These are phyloP conservation scores for Sinella curviseta DNA, from an alignment of 1,140 invertebrate species.

Conservation along the genomic window DNA sequence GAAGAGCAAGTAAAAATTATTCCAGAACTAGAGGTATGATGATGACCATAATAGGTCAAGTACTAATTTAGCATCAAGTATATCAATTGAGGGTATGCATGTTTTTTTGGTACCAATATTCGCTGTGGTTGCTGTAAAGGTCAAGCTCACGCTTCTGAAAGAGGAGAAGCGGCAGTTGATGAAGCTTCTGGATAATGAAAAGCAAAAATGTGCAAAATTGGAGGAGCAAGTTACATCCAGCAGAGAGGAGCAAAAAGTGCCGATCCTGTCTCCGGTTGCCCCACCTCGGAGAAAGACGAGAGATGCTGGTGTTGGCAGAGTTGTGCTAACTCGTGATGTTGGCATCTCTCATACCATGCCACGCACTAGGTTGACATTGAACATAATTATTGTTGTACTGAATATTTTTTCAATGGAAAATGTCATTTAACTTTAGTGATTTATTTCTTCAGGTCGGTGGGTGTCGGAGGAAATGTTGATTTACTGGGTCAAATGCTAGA, in stretches of 20 bases:
- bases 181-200: slow-evolving; percentile 48
- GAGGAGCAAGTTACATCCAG: slow-evolving; percentile 18
- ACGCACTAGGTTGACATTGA: slow-evolving; percentile 49
- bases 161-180: slow-evolving; percentile 70
- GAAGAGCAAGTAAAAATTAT: slow-evolving; percentile 82
- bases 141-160: slow-evolving; percentile 69
- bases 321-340: slow-evolving; percentile 66
- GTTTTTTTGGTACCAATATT: too few relatives aligned
- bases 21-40: slow-evolving; percentile 73
- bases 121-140: slow-evolving; percentile 56
- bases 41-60: slow-evolving; percentile 2
- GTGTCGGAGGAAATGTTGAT: slow-evolving; percentile 37
- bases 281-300: slow-evolving; percentile 50
- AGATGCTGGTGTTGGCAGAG: slow-evolving; percentile 70
- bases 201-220: slow-evolving; percentile 19
- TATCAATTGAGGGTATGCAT: too few relatives aligned
- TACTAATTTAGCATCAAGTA: too few relatives aligned
- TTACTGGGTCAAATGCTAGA: slow-evolving; percentile 36
- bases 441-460: slow-evolving; percentile 34
- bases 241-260: slow-evolving; percentile 1
- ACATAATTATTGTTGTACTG: neutral
- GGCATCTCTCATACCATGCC: slow-evolving; percentile 62
- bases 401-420: slow-evolving; percentile 10
- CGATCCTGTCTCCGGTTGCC: slow-evolving; percentile 12
- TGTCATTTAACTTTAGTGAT: neutral